Conservation (phyloP, 2,797 vertebrate species). For the Kryptolebias ocellatus region DNA sequence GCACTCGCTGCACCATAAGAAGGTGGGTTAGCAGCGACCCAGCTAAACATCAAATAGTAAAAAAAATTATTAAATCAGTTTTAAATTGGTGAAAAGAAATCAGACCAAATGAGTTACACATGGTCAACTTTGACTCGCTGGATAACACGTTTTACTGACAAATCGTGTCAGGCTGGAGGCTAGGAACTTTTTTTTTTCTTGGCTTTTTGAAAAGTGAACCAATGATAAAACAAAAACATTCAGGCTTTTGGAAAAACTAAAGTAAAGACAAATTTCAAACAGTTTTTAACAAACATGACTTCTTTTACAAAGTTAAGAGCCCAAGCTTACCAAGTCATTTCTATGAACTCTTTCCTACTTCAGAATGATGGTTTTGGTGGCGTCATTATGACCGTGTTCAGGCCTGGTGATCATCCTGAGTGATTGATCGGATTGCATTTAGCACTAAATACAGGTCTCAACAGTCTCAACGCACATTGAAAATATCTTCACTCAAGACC, state of each 20-base stretch:
- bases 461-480: too few relatives aligned
- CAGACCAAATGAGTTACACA: too few relatives aligned
- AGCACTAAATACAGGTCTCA: too few relatives aligned
- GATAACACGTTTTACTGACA: too few relatives aligned
- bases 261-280: neutral
- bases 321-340: neutral
- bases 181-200: neutral
- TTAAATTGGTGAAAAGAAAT: too few relatives aligned
- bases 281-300: too few relatives aligned
- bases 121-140: too few relatives aligned
- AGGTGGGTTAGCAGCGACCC: neutral
- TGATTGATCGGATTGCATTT: too few relatives aligned
- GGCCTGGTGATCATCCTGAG: too few relatives aligned
- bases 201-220: neutral
- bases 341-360: neutral
- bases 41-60: neutral
- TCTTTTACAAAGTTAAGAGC: neutral
- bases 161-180: too few relatives aligned
- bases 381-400: neutral
- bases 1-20: neutral
- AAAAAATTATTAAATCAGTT: neutral
- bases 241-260: neutral
- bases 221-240: too few relatives aligned
- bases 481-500: too few relatives aligned
- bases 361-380: constrained; percentile 1